Conservation (phyloP, 2,797 vertebrate genomes). For the Notamacropus eugenii region DNA sequence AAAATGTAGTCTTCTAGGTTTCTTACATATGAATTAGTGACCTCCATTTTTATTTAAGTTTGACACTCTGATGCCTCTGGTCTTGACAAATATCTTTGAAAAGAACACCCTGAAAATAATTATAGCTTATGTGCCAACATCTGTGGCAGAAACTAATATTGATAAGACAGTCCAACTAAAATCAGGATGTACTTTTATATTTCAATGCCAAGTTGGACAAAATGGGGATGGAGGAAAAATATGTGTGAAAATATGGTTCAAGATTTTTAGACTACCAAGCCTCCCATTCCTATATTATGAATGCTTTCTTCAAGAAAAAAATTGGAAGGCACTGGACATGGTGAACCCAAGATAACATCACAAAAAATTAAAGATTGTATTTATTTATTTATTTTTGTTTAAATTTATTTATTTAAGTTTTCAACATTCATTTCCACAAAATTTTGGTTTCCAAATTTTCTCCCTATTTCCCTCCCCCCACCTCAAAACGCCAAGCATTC, state of each 20-base stretch:
- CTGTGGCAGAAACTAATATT: not conserved
- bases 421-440: too few relatives aligned
- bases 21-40: not conserved
- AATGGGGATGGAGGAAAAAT: not conserved
- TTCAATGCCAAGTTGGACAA: not conserved
- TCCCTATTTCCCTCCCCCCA: too few relatives aligned
- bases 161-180: not conserved
- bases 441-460: too few relatives aligned
- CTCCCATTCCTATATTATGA: not conserved
- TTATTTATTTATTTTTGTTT: too few relatives aligned
- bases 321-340: too few relatives aligned
- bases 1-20: not conserved
- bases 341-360: too few relatives aligned
- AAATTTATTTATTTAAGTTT: too few relatives aligned
- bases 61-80: not conserved
- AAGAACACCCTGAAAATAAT: not conserved
- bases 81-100: not conserved
- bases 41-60: not conserved
- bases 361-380: too few relatives aligned
- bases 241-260: not conserved
- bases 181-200: not conserved
- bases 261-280: not conserved
- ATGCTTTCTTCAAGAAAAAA: not conserved
- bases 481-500: too few relatives aligned
- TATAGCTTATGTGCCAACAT: not conserved